These are phyloP conservation scores for Drosophila ochracea DNA, from an alignment of 2,888 invertebrate species.

Conservation along the genomic window DNA sequence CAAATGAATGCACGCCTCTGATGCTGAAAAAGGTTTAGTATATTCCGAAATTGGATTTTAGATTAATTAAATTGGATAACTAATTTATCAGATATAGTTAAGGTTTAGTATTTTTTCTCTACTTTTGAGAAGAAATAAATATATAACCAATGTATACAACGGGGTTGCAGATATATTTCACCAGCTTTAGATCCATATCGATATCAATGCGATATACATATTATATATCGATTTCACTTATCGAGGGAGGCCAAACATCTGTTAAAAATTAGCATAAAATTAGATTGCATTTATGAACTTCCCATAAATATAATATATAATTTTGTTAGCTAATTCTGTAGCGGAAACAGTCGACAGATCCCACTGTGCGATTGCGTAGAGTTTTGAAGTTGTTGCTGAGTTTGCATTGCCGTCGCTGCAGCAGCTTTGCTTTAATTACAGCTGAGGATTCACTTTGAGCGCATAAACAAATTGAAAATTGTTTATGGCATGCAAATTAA, in stretches of 20 bases:
- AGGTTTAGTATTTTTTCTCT: neutral
- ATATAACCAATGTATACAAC: neutral
- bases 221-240: no score
- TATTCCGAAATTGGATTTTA: neutral
- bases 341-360: neutral
- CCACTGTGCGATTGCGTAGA: slow-evolving; percentile 4
- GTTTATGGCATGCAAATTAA: slow-evolving; percentile 78
- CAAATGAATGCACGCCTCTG: neutral
- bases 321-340: neutral
- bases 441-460: slow-evolving; percentile 53
- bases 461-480: slow-evolving; percentile 77
- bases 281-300: neutral
- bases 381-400: slow-evolving; percentile 17
- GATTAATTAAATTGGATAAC: neutral
- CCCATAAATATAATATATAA: neutral
- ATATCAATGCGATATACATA: neutral
- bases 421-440: slow-evolving; percentile 74
- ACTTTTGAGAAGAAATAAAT: neutral
- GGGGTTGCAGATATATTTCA: no score
- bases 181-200: neutral
- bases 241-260: neutral
- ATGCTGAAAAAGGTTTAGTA: neutral
- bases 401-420: slow-evolving; percentile 24
- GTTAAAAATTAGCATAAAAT: neutral
- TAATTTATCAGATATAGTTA: no score